These are phyloP conservation scores for Andrena haemorrhoa DNA, from an alignment of 2,888 invertebrate species.

Conservation along the genomic window DNA sequence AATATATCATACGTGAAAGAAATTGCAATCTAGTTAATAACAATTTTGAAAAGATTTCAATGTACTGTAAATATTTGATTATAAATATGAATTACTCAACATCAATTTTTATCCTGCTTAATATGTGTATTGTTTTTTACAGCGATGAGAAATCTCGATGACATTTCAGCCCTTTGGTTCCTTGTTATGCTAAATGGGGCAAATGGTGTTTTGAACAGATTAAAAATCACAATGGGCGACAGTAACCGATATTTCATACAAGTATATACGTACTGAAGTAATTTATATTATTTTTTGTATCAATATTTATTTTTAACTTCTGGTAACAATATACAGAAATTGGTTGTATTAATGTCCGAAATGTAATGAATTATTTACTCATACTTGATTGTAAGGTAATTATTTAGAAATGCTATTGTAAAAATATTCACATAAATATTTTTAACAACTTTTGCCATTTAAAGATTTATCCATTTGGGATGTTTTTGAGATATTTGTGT, in stretches of 20 bases:
- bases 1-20: neutral
- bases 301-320: too few relatives aligned
- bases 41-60: neutral
- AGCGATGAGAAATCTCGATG: constrained; percentile 66
- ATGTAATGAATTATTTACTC: too few relatives aligned
- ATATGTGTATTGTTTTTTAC: constrained; percentile 2
- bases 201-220: constrained; percentile 73
- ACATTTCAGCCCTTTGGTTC: constrained; percentile 76
- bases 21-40: neutral
- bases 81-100: too few relatives aligned
- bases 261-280: constrained; percentile 50
- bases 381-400: too few relatives aligned
- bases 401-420: too few relatives aligned
- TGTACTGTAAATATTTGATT: too few relatives aligned
- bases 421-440: neutral
- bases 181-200: constrained; percentile 72
- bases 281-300: neutral
- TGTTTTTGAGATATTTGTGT: too few relatives aligned
- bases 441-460: neutral
- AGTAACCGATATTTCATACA: constrained; percentile 71
- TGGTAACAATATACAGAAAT: neutral
- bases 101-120: neutral
- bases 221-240: constrained; percentile 69
- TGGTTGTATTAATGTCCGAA: neutral
- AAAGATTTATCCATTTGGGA: too few relatives aligned